A percentile compares a stretch with the other conserved stretches of the same genome.
Evolutionary conservation across 2,888 invertebrate species (phyloP).

Genomic region (Ganaspis brasiliensis): DNA sequence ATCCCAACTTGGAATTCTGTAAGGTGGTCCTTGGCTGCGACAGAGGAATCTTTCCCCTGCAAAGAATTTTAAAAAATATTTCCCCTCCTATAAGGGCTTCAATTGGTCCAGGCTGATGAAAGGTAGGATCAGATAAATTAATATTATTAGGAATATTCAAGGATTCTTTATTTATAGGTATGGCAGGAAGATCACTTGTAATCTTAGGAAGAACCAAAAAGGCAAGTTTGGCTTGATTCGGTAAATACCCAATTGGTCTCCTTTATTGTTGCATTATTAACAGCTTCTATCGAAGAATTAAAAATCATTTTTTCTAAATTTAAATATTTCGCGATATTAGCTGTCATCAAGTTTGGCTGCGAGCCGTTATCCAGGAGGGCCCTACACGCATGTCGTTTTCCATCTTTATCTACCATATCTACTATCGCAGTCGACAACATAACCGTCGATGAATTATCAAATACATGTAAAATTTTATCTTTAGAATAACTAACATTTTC

Average conservation of each 20-base stretch:
- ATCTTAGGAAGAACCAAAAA: not conserved
- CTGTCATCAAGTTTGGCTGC: not conserved
- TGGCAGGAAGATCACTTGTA: not conserved
- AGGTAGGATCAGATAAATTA: not conserved
- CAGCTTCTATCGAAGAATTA: not conserved
- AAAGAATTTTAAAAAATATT: not conserved
- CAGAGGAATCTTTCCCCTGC: not conserved
- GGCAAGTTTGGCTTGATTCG: not conserved
- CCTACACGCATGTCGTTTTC: not conserved
- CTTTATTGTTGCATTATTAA: not conserved
- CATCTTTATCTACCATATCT: not conserved
- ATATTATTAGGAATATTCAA: not conserved
- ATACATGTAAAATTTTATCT: not conserved
- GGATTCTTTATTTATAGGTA: not conserved
- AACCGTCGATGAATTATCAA: not conserved
- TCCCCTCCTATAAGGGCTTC: constrained; percentile 8
- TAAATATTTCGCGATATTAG: not conserved
- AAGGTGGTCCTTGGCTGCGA: not conserved
- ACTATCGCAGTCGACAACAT: constrained; percentile 4
- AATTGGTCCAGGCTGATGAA: not conserved
- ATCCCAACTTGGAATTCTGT: not conserved
- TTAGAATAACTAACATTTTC: too few relatives aligned
- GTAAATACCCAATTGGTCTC: not conserved
- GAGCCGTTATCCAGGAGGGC: not conserved
- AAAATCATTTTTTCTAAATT: not conserved